Percentiles rank a stretch among this genome's conserved stretches.
Evolutionary conservation across 1,140 invertebrate genomes (phyloP).

Genomic region (Anagrus nilaparvatae): DNA sequence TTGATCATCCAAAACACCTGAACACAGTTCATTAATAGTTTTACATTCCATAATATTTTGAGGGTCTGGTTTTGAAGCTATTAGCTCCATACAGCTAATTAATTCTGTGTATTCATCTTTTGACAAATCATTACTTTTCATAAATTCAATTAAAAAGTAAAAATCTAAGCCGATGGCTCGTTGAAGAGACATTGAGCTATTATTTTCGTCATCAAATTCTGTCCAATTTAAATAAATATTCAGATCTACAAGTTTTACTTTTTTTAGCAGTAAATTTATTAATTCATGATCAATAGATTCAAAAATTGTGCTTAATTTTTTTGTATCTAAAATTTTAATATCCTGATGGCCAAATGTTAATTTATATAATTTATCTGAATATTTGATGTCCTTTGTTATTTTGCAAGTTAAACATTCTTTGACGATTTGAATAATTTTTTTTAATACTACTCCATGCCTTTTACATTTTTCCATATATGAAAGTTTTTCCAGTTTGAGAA

Average conservation of each 20-base stretch:
- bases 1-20: constrained; percentile 16
- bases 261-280: constrained; percentile 22
- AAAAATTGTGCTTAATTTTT: constrained; percentile 12
- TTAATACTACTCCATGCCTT: constrained; percentile 26
- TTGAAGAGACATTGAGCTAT: constrained; percentile 27
- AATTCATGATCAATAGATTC: constrained; percentile 20
- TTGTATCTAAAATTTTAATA: constrained; percentile 13
- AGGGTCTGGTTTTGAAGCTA: constrained; percentile 23
- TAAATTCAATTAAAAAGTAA: constrained; percentile 24
- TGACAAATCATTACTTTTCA: constrained; percentile 18
- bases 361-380: constrained; percentile 22
- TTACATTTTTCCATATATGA: constrained; percentile 17
- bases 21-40: constrained; percentile 23
- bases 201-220: constrained; percentile 27
- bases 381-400: background rate
- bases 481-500: constrained; percentile 14
- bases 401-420: constrained; percentile 17
- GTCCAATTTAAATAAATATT: constrained; percentile 32
- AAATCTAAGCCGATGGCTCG: constrained; percentile 28
- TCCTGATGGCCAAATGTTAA: constrained; percentile 27
- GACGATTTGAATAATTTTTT: constrained; percentile 21
- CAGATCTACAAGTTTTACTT: constrained; percentile 28
- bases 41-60: constrained; percentile 8
- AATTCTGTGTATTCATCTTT: constrained; percentile 20
- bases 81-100: constrained; percentile 22